phyloP scores from a whole-genome alignment of 1,140 invertebrate species.

The Macrobrachium rosenbergii region DNA sequence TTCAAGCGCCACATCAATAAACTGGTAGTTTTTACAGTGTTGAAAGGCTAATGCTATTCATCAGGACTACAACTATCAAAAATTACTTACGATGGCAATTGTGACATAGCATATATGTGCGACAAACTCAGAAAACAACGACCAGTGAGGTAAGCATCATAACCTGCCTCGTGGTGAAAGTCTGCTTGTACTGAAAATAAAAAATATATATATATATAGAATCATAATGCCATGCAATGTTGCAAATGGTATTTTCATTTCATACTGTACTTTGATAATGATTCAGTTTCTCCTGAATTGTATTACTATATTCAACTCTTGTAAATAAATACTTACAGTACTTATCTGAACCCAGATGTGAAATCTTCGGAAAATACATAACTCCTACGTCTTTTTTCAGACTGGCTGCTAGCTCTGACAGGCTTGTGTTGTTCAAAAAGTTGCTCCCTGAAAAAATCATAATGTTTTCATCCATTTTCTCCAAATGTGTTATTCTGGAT shows the following conservation, averaged over 20 bases:
- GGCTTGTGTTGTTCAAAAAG: conserved; percentile 1
- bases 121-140: conserved; percentile 33
- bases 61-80: background rate
- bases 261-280: no score
- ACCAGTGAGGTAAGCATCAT: conserved; percentile 49
- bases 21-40: background rate
- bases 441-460: conserved; percentile 26
- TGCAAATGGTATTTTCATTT: no score
- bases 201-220: no score
- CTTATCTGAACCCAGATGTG: conserved; percentile 20
- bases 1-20: background rate
- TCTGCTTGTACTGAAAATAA: background rate
- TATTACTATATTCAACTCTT: no score
- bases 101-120: conserved; percentile 37
- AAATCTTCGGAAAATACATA: conserved; percentile 12
- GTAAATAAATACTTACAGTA: conserved; percentile 33
- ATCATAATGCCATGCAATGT: background rate
- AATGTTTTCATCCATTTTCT: no score
- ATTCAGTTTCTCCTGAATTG: no score
- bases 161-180: conserved; percentile 46
- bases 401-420: conserved; percentile 2
- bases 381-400: conserved; percentile 15
- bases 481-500: no score
- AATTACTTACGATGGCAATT: conserved; percentile 29
- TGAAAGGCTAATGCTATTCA: no score